Percentiles rank a stretch among this genome's conserved stretches.
These are phyloP conservation scores for Thysanoteuthis rhombus DNA, from an alignment of 2,888 invertebrate genomes.

Conservation along the genomic window DNA sequence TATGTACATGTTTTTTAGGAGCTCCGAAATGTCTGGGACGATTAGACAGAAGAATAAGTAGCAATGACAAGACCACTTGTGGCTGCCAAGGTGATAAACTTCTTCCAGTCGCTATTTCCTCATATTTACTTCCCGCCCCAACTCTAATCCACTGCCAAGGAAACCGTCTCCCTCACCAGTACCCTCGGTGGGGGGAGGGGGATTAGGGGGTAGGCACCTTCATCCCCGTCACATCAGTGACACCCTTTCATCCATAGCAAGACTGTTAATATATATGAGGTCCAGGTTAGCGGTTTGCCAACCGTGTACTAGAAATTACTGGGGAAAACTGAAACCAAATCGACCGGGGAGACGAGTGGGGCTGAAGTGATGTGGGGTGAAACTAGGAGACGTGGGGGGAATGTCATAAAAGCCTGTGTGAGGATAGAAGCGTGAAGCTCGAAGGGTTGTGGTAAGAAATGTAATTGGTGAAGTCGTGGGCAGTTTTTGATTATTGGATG, in stretches of 20 bases:
- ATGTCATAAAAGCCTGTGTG: not conserved
- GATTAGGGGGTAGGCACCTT: not conserved
- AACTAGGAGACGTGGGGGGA: not conserved
- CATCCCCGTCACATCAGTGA: not conserved
- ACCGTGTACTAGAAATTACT: not conserved
- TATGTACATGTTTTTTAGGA: not conserved
- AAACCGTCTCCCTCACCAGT: not conserved
- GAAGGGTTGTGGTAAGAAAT: not conserved
- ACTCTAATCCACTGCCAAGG: not conserved
- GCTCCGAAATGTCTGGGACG: not conserved
- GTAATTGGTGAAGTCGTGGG: not conserved
- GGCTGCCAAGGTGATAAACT: slow-evolving; percentile 12
- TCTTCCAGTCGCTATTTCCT: not conserved
- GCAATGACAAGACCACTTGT: not conserved
- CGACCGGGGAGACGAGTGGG: not conserved
- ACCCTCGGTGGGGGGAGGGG: not conserved
- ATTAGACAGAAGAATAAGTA: not conserved
- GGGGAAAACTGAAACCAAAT: not conserved
- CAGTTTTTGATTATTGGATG: not conserved
- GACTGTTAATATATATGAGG: not conserved
- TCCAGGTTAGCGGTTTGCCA: not conserved
- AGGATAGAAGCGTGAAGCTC: not conserved
- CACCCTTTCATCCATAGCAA: not conserved
- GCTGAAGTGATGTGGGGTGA: not conserved
- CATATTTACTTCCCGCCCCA: not conserved